Evolutionary conservation across 1,140 invertebrate species (phyloP).

Genomic region (Nasonia vitripennis): DNA sequence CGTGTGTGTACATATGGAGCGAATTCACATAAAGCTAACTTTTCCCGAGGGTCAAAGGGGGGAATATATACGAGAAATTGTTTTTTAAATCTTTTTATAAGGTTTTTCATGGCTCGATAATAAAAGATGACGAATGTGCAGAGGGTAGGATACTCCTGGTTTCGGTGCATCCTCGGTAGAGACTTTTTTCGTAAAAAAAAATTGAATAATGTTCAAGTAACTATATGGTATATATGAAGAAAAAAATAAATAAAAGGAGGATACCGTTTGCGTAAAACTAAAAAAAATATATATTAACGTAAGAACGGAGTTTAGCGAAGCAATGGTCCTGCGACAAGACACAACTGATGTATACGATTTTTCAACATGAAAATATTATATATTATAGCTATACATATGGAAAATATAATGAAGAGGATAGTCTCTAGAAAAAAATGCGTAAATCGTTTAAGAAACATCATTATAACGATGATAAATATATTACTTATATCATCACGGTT

Average conservation of each 20-base stretch:
- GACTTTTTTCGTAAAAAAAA: constrained; percentile 46
- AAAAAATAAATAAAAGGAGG: constrained; percentile 53
- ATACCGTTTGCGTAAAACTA: constrained; percentile 50
- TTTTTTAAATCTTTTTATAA: constrained; percentile 54
- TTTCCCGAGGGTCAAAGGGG: not conserved
- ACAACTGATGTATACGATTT: constrained; percentile 76
- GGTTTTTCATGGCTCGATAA: constrained; percentile 44
- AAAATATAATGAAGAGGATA: constrained; percentile 68
- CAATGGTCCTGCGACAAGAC: constrained; percentile 71
- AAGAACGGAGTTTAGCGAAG: constrained; percentile 59
- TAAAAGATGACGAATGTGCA: constrained; percentile 7
- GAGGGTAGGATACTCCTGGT: constrained; percentile 47
- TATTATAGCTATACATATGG: constrained; percentile 75
- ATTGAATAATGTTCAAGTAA: constrained; percentile 48
- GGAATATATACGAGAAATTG: constrained; percentile 45
- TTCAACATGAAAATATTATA: constrained; percentile 75
- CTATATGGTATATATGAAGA: constrained; percentile 48
- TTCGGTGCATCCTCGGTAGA: constrained; percentile 47
- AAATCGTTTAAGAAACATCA: constrained; percentile 69
- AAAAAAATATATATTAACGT: constrained; percentile 60
- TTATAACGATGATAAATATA: constrained; percentile 70
- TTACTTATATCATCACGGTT: constrained; percentile 66
- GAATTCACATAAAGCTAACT: constrained; percentile 7
- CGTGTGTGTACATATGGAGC: constrained; percentile 35
- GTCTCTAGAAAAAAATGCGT: constrained; percentile 65